Conservation (phyloP, 2,113 vertebrate genomes). For the Amia ocellicauda region DNA sequence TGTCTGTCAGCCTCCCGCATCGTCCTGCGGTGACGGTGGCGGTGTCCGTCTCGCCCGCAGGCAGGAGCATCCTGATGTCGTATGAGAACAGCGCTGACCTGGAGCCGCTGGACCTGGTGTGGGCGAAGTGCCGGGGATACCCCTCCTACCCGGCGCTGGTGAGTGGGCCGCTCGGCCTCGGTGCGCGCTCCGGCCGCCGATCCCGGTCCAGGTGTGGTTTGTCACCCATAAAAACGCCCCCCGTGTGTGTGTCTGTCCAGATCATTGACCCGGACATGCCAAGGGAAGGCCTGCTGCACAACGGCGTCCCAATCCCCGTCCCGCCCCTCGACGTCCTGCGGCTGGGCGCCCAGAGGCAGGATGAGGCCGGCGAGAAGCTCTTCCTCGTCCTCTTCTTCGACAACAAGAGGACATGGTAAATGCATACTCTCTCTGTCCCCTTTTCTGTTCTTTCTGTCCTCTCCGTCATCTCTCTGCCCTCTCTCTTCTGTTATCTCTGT, state of each 20-base stretch:
- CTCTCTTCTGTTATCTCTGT: no score
- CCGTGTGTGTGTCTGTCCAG: slow-evolving; percentile 48
- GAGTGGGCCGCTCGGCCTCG: slow-evolving; percentile 37
- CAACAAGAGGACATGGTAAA: slow-evolving; percentile 98
- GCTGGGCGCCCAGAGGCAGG: slow-evolving; percentile 87
- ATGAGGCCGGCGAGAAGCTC: slow-evolving; percentile 81
- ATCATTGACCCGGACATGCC: slow-evolving; percentile 97
- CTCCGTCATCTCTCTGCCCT: no score
- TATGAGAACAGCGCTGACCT: slow-evolving; percentile 79
- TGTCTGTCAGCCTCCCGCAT: no score
- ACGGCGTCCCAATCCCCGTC: slow-evolving; percentile 93
- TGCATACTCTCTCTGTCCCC: background rate
- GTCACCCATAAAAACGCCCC: background rate
- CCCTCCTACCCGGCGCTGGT: slow-evolving; percentile 98
- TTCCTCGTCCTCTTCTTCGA: slow-evolving; percentile 98
- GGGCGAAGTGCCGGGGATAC: slow-evolving; percentile 97
- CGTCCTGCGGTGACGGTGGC: no score
- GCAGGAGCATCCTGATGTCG: slow-evolving; percentile 71
- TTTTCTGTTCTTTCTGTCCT: background rate
- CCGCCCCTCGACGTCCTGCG: slow-evolving; percentile 88
- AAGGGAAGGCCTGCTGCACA: slow-evolving; percentile 89
- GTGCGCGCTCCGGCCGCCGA: background rate
- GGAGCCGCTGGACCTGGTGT: slow-evolving; percentile 91
- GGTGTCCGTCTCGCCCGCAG: slow-evolving; percentile 40
- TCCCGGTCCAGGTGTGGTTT: background rate